These are phyloP conservation scores for Drosophila melanosoma DNA, from an alignment of 2,888 invertebrate genomes.

Conservation along the genomic window DNA sequence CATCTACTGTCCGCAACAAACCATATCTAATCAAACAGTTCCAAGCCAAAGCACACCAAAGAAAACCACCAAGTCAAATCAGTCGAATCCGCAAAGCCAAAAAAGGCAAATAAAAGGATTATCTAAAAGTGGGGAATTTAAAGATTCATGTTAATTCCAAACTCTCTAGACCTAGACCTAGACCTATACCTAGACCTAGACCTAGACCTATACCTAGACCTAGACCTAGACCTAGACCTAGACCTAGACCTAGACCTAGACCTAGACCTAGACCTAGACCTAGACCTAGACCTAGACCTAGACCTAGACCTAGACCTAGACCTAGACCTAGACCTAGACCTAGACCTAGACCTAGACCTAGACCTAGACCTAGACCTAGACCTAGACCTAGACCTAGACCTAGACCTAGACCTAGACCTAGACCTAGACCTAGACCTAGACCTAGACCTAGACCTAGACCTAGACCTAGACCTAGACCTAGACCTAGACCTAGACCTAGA, in stretches of 20 bases:
- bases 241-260: neutral
- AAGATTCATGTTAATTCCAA: too few relatives aligned
- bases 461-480: neutral
- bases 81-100: slow-evolving; percentile 50
- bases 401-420: neutral
- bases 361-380: neutral
- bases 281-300: too few relatives aligned
- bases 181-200: neutral
- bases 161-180: too few relatives aligned
- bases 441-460: too few relatives aligned
- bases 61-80: slow-evolving; percentile 63
- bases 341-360: too few relatives aligned
- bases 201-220: neutral
- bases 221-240: neutral
- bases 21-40: slow-evolving; percentile 20
- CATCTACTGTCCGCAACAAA: slow-evolving; percentile 15
- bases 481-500: neutral
- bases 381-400: too few relatives aligned
- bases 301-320: too few relatives aligned
- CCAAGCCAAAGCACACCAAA: slow-evolving; percentile 28
- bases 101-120: slow-evolving; percentile 24
- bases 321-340: too few relatives aligned
- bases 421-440: too few relatives aligned
- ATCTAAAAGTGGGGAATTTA: neutral
- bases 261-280: too few relatives aligned